Conservation (phyloP, 2,888 invertebrate species). For the Aricia artaxerxes region DNA sequence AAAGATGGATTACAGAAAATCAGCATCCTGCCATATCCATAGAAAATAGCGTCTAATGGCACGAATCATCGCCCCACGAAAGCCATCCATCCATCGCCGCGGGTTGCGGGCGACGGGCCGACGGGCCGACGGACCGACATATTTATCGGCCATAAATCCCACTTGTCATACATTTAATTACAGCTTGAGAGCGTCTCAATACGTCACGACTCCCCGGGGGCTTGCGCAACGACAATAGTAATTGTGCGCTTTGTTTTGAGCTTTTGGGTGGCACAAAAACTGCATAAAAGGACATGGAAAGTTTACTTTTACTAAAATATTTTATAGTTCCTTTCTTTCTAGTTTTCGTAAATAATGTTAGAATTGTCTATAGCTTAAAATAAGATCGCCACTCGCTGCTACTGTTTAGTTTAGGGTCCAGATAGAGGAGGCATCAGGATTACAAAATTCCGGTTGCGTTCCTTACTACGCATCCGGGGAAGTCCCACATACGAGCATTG, state of each 20-base stretch:
- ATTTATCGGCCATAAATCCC: conserved; percentile 65
- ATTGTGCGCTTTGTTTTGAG: neutral
- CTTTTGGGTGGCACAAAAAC: neutral
- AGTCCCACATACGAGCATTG: too few species aligned
- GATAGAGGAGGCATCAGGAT: too few species aligned
- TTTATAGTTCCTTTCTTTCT: too few species aligned
- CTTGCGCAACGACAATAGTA: conserved; percentile 12
- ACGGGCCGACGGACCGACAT: conserved; percentile 46
- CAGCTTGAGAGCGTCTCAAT: conserved; percentile 42
- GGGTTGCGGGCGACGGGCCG: conserved; percentile 31
- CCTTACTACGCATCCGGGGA: too few species aligned
- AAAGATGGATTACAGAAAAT: too few species aligned
- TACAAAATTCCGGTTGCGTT: too few species aligned
- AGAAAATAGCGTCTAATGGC: neutral
- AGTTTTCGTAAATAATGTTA: too few species aligned
- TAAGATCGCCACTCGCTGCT: too few species aligned
- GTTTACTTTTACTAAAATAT: neutral
- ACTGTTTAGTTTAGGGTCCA: too few species aligned
- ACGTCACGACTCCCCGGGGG: conserved; percentile 7
- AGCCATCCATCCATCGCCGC: conserved; percentile 29
- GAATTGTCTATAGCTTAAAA: too few species aligned
- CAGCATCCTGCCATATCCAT: neutral
- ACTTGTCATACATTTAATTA: conserved; percentile 67
- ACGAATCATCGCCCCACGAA: neutral
- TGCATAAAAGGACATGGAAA: neutral